Evolutionary conservation across 2,888 invertebrate species (phyloP).

Genomic region (Drosophila melanosoma): DNA sequence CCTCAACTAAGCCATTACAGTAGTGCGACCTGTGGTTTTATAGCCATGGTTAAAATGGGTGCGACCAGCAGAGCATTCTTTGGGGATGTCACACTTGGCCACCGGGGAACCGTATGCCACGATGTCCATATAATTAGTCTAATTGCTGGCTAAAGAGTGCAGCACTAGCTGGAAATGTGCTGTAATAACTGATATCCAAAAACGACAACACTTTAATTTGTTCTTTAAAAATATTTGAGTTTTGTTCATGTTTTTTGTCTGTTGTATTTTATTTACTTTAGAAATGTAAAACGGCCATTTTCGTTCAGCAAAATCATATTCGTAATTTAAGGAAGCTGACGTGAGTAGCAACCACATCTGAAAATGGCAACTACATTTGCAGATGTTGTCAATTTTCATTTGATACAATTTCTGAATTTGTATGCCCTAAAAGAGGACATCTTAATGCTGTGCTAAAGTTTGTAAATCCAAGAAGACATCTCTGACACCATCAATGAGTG

Average conservation of each 20-base stretch:
- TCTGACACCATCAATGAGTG: not conserved
- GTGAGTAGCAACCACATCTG: constrained; percentile 18
- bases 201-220: not conserved
- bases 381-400: constrained; percentile 50
- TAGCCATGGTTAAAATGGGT: constrained; percentile 50
- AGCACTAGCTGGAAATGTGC: not conserved
- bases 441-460: not conserved
- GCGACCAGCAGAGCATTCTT: constrained; percentile 44
- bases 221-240: not conserved
- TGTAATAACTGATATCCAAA: not conserved
- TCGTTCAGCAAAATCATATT: constrained; percentile 8
- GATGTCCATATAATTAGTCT: constrained; percentile 44
- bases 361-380: constrained; percentile 14
- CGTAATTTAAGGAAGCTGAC: constrained; percentile 12
- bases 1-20: constrained; percentile 49
- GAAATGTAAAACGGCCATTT: constrained; percentile 30
- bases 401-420: constrained; percentile 52
- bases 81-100: constrained; percentile 41
- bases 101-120: constrained; percentile 17
- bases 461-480: not conserved
- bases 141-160: constrained; percentile 35
- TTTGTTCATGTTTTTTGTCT: not conserved
- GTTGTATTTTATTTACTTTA: not conserved
- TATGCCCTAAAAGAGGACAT: not conserved
- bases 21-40: constrained; percentile 53